These are phyloP conservation scores for Oscheius sp. DNA, from an alignment of 2,888 invertebrate species.

Conservation along the genomic window DNA sequence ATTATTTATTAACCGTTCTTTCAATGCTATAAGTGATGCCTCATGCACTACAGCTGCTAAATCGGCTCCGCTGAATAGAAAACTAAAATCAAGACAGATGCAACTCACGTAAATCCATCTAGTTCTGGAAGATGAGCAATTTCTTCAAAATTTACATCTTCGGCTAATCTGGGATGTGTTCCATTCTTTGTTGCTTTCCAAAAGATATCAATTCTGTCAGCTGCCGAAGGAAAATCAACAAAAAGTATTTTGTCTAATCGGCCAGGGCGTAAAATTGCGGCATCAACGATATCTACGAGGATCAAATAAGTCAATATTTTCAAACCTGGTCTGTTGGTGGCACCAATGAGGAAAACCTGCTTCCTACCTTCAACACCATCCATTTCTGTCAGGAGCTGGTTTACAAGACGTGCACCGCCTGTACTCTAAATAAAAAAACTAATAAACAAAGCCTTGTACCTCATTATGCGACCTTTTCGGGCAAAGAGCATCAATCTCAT, in stretches of 20 bases:
- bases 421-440: conserved; percentile 66
- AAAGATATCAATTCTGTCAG: conserved; percentile 87
- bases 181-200: conserved; percentile 77
- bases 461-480: conserved; percentile 84
- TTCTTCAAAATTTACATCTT: conserved; percentile 80
- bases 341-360: conserved; percentile 93
- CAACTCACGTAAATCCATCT: conserved; percentile 80
- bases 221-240: conserved; percentile 84
- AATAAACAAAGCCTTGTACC: conserved; percentile 17
- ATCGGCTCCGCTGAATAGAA: conserved; percentile 82
- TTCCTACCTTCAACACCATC: conserved; percentile 91
- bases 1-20: conserved; percentile 75
- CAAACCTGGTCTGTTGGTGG: conserved; percentile 84
- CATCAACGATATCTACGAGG: conserved; percentile 84
- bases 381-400: conserved; percentile 97
- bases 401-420: conserved; percentile 82
- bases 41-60: conserved; percentile 87
- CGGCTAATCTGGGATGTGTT: conserved; percentile 80
- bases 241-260: conserved; percentile 88
- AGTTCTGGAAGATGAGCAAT: conserved; percentile 79
- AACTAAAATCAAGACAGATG: not conserved
- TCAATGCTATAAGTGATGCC: conserved; percentile 83
- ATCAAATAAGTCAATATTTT: not conserved
- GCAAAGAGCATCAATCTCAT: conserved; percentile 94
- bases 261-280: conserved; percentile 89